Percentiles rank a stretch among this genome's conserved stretches.
Conservation (phyloP, 2,888 invertebrate species). For the Rugalucina vietnamica region DNA sequence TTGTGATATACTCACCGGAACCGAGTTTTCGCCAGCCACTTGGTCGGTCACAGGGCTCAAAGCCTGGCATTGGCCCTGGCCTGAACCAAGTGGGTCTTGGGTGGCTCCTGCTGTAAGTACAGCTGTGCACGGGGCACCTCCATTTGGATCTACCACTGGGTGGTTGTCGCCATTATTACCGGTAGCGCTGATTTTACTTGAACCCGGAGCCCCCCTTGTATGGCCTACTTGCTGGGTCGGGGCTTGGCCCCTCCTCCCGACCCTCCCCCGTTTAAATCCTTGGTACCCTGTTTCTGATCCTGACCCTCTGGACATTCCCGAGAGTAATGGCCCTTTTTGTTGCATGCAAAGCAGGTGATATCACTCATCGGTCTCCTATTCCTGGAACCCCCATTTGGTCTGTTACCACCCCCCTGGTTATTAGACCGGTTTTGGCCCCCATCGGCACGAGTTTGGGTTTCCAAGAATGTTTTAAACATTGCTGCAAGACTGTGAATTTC, state of each 20-base stretch:
- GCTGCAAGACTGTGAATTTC: too few relatives aligned
- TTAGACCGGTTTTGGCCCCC: too few relatives aligned
- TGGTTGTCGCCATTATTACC: background rate
- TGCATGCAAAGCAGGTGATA: background rate
- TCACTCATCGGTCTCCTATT: background rate
- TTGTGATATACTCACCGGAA: background rate
- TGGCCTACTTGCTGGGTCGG: conserved; percentile 2
- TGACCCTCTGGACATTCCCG: background rate
- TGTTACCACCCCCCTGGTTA: too few relatives aligned
- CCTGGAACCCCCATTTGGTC: too few relatives aligned
- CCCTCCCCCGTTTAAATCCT: conserved; percentile 26
- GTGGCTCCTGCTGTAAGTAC: background rate
- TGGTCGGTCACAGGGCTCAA: background rate
- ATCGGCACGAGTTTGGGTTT: too few relatives aligned
- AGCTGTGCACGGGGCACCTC: background rate
- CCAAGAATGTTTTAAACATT: too few relatives aligned
- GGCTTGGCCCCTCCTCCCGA: background rate
- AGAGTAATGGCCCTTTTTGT: background rate
- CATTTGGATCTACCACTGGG: background rate
- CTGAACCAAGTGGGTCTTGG: background rate
- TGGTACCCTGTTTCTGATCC: conserved; percentile 47
- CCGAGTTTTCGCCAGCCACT: background rate
- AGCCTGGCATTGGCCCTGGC: background rate
- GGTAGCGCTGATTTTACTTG: background rate
- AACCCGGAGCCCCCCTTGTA: background rate